These are phyloP conservation scores for Entomobrya proxima DNA, from an alignment of 2,888 invertebrate genomes.

Conservation along the genomic window DNA sequence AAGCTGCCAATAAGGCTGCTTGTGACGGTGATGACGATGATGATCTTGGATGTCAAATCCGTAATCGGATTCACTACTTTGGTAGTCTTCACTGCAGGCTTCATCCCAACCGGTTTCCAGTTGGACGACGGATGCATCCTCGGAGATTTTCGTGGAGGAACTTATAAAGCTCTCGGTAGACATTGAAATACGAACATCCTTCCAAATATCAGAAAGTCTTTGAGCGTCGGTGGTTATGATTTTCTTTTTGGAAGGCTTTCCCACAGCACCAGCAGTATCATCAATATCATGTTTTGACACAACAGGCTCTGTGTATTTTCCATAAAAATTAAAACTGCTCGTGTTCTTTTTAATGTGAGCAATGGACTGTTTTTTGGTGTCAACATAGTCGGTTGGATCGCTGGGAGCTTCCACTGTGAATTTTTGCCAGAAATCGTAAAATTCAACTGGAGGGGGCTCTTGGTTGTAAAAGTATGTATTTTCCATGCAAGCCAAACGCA, in stretches of 20 bases:
- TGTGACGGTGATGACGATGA: conserved; percentile 49
- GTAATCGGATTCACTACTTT: conserved; percentile 51
- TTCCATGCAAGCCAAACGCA: conserved; percentile 57
- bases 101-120: conserved; percentile 55
- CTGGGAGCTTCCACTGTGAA: conserved; percentile 14
- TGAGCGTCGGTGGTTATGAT: neutral
- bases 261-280: neutral
- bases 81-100: conserved; percentile 47
- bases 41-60: conserved; percentile 50
- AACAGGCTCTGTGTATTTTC: conserved; percentile 3
- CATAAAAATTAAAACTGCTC: conserved; percentile 63
- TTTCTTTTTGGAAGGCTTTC: neutral
- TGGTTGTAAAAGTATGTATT: conserved; percentile 59
- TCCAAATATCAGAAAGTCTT: conserved; percentile 57
- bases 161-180: conserved; percentile 59
- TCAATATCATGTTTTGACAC: conserved; percentile 26
- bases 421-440: conserved; percentile 61
- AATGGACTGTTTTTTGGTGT: conserved; percentile 33
- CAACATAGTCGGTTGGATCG: conserved; percentile 40
- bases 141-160: conserved; percentile 62
- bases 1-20: neutral
- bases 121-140: conserved; percentile 41
- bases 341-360: conserved; percentile 56
- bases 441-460: conserved; percentile 60
- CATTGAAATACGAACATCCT: conserved; percentile 61